Conservation (phyloP, 2,888 invertebrate genomes). For the Cheilosia grossa region DNA sequence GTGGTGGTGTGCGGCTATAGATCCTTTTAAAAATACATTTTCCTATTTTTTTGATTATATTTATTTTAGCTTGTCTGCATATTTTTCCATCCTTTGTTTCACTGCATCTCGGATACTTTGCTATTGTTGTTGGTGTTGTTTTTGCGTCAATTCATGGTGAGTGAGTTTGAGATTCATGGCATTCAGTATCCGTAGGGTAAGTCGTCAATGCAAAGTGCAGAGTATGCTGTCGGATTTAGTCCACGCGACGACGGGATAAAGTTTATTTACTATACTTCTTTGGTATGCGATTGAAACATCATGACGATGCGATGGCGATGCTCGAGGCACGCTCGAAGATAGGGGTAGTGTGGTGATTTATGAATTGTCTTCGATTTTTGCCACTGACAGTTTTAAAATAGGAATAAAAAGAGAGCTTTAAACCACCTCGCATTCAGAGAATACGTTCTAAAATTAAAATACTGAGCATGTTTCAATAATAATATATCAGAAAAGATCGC, state of each 20-base stretch:
- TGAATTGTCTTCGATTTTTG: background rate
- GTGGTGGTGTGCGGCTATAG: slow-evolving; percentile 35
- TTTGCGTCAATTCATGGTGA: slow-evolving; percentile 24
- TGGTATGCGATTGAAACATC: slow-evolving; percentile 1
- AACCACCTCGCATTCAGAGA: no score
- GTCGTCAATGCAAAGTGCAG: slow-evolving; percentile 51
- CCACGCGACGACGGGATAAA: slow-evolving; percentile 5
- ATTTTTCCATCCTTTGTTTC: slow-evolving; percentile 30
- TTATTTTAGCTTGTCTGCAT: slow-evolving; percentile 53
- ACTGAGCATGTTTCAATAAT: no score
- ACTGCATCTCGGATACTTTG: slow-evolving; percentile 11
- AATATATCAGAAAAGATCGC: no score
- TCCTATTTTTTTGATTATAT: slow-evolving; percentile 56
- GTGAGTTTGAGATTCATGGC: slow-evolving; percentile 51
- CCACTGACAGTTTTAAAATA: no score
- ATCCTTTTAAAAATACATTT: slow-evolving; percentile 62
- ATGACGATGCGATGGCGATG: background rate
- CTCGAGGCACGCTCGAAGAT: background rate
- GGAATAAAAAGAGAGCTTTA: no score
- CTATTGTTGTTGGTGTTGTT: background rate
- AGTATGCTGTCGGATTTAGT: slow-evolving; percentile 25
- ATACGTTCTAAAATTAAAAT: no score
- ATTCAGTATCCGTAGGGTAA: slow-evolving; percentile 37
- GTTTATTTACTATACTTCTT: background rate
- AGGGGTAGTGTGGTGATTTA: background rate